Percentiles rank a stretch among this genome's conserved stretches.
Evolutionary conservation across 2,888 invertebrate genomes (phyloP).

Genomic region (Crepidodera aurea): DNA sequence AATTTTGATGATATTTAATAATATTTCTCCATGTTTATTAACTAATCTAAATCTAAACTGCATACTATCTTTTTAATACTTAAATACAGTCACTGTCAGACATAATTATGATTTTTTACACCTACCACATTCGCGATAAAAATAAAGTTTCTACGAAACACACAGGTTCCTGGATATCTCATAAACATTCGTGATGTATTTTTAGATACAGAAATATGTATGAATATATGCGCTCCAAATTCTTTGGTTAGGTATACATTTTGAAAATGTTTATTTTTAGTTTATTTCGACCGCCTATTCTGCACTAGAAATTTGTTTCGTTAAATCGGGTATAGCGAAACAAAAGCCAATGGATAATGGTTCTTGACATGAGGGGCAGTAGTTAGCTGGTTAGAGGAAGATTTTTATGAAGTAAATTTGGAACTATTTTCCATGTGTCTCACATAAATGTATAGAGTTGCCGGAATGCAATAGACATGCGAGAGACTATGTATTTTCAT

Average conservation of each 20-base stretch:
- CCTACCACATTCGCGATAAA: conserved; percentile 13
- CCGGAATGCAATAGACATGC: too few relatives aligned
- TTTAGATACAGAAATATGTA: conserved; percentile 38
- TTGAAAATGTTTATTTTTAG: conserved; percentile 40
- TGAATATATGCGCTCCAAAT: conserved; percentile 37
- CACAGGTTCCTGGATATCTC: conserved; percentile 37
- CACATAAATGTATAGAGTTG: too few relatives aligned
- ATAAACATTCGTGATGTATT: conserved; percentile 41
- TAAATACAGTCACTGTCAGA: too few relatives aligned
- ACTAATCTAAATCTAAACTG: too few relatives aligned
- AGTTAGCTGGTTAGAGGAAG: too few relatives aligned
- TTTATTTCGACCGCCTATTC: conserved; percentile 5
- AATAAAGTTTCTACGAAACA: conserved; percentile 22
- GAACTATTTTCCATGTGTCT: too few relatives aligned
- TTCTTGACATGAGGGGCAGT: background rate
- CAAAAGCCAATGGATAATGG: background rate
- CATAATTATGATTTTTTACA: background rate
- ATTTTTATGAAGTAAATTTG: too few relatives aligned
- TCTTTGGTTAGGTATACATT: conserved; percentile 31
- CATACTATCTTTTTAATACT: too few relatives aligned
- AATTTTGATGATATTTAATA: too few relatives aligned
- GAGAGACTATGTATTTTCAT: too few relatives aligned
- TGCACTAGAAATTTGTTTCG: background rate
- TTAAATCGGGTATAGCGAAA: background rate
- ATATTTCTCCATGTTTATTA: too few relatives aligned